A percentile compares a stretch with the other conserved stretches of the same genome.
Evolutionary conservation across 2,113 vertebrate genomes (phyloP).

Genomic region (Saiga tatarica): DNA sequence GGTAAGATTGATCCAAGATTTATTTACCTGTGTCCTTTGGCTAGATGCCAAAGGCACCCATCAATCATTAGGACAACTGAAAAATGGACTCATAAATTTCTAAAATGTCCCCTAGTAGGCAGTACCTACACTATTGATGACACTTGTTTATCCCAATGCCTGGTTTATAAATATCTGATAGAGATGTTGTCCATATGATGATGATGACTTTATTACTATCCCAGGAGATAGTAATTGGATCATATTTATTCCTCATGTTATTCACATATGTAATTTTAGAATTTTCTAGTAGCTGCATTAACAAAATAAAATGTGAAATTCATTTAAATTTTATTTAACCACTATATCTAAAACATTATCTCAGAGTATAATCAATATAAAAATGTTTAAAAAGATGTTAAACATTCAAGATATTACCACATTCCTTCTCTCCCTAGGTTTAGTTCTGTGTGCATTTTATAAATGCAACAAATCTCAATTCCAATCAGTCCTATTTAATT

Average conservation of each 20-base stretch:
- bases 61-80: background rate
- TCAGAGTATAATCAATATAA: background rate
- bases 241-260: slow-evolving; percentile 43
- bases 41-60: background rate
- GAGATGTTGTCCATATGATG: background rate
- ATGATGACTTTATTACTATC: background rate
- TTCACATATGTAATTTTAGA: background rate
- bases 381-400: background rate
- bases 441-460: background rate
- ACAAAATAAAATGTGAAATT: background rate
- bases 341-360: background rate
- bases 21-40: background rate
- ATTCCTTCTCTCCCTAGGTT: background rate
- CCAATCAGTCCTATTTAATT: background rate
- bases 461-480: background rate
- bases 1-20: background rate
- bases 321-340: background rate
- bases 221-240: background rate
- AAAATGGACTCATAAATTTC: background rate
- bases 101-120: background rate
- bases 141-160: background rate
- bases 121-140: background rate
- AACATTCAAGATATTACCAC: background rate
- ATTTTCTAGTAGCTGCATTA: background rate
- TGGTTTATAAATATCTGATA: background rate